A percentile compares a stretch with the other conserved stretches of the same genome.
Evolutionary conservation across 2,113 vertebrate genomes (phyloP).

Genomic region (Lampris incognitus): DNA sequence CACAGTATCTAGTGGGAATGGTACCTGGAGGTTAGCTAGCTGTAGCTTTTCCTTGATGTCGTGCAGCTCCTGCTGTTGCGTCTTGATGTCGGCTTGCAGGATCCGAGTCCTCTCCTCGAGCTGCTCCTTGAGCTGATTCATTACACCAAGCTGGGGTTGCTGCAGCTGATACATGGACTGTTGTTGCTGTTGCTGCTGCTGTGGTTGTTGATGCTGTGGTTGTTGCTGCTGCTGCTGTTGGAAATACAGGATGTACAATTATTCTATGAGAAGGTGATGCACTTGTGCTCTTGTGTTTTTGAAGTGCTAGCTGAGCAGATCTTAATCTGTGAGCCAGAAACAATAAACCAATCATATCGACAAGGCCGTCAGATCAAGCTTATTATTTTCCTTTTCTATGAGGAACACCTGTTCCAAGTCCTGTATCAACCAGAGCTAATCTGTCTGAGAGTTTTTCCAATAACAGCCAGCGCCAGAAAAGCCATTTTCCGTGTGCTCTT

Average conservation of each 20-base stretch:
- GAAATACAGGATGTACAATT: slow-evolving; percentile 12
- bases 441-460: no score
- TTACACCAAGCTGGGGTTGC: slow-evolving; percentile 85
- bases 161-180: slow-evolving; percentile 60
- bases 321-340: background rate
- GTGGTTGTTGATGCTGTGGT: slow-evolving; percentile 37
- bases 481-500: background rate
- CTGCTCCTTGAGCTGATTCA: slow-evolving; percentile 90
- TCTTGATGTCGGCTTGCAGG: slow-evolving; percentile 89
- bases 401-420: no score
- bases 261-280: background rate
- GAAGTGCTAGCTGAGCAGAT: background rate
- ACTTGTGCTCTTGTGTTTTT: background rate
- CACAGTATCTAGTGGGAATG: background rate
- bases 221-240: slow-evolving; percentile 49
- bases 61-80: slow-evolving; percentile 86
- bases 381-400: background rate
- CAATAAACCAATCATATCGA: background rate
- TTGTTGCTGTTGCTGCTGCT: slow-evolving; percentile 32
- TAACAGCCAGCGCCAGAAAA: background rate
- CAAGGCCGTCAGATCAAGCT: slow-evolving; percentile 12
- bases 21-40: slow-evolving; percentile 87
- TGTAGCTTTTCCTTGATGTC: slow-evolving; percentile 90
- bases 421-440: background rate
- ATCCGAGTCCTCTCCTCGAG: slow-evolving; percentile 88